phyloP scores from a whole-genome alignment of 2,797 vertebrate species.

The Glossophaga mutica region DNA sequence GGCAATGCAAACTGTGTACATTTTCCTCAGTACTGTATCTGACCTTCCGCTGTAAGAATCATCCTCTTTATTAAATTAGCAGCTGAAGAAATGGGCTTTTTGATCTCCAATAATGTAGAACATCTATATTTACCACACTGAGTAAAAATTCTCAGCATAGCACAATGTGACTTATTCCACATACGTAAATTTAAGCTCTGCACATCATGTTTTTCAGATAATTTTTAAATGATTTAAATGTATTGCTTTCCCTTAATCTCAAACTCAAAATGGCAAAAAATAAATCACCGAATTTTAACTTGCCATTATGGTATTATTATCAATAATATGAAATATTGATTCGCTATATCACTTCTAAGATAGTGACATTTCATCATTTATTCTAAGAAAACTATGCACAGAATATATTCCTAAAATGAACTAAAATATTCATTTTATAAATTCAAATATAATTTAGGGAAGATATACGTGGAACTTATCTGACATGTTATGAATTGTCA shows the following conservation, averaged over 20 bases:
- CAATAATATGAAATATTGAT: constrained; percentile 22
- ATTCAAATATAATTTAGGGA: constrained; percentile 63
- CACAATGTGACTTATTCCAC: neutral
- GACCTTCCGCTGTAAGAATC: neutral
- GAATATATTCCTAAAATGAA: constrained; percentile 24
- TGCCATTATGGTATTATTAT: neutral
- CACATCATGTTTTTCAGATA: constrained; percentile 18
- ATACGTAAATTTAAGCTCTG: constrained; percentile 31
- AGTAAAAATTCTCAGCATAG: constrained; percentile 27
- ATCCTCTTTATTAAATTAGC: constrained; percentile 36
- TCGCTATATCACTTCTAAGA: constrained; percentile 14
- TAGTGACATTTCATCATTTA: constrained; percentile 49
- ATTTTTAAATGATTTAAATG: constrained; percentile 43
- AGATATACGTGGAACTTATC: constrained; percentile 68
- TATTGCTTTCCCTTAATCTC: neutral
- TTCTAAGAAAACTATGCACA: neutral
- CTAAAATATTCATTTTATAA: constrained; percentile 59
- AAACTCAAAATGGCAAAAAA: constrained; percentile 51
- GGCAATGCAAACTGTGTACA: neutral
- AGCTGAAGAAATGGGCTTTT: neutral
- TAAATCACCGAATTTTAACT: neutral
- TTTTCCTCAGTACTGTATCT: constrained; percentile 33
- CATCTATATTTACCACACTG: neutral
- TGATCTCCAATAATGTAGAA: constrained; percentile 14
- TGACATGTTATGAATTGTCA: constrained; percentile 69